A percentile compares a stretch with the other conserved stretches of the same genome.
phyloP scores from a whole-genome alignment of 2,797 vertebrate species.

The Cottoperca gobio region DNA sequence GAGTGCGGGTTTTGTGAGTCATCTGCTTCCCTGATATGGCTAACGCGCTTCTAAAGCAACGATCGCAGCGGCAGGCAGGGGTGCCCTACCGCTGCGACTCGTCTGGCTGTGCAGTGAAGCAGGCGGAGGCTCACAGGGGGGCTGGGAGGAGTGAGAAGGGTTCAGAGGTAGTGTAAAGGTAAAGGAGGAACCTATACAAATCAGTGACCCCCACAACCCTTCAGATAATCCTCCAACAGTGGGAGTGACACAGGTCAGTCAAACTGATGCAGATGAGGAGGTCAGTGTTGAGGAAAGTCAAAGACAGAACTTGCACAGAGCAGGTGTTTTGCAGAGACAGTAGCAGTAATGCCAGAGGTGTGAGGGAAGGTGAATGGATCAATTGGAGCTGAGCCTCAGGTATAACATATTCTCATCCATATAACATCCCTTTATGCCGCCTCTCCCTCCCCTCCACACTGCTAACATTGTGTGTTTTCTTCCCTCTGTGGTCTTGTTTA shows the following conservation, averaged over 20 bases:
- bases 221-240: conserved; percentile 47
- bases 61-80: conserved; percentile 49
- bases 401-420: conserved; percentile 68
- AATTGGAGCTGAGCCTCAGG: conserved; percentile 68
- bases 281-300: conserved; percentile 44
- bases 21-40: conserved; percentile 70
- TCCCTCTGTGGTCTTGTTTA: conserved; percentile 66
- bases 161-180: conserved; percentile 28
- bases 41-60: conserved; percentile 56
- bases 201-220: conserved; percentile 45
- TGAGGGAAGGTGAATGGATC: conserved; percentile 69
- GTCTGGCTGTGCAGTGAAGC: conserved; percentile 46
- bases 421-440: conserved; percentile 51
- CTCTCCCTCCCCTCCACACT: conserved; percentile 19
- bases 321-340: conserved; percentile 56
- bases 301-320: conserved; percentile 48
- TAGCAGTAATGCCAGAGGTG: conserved; percentile 52
- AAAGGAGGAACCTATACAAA: conserved; percentile 40
- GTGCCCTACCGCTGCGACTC: conserved; percentile 28
- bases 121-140: conserved; percentile 18
- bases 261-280: conserved; percentile 60
- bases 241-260: conserved; percentile 58
- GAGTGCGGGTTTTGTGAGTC: conserved; percentile 73
- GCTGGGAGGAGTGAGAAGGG: conserved; percentile 15
- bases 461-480: conserved; percentile 46